phyloP scores from a whole-genome alignment of 2,888 invertebrate genomes.

The Digitonthophagus gazella region DNA sequence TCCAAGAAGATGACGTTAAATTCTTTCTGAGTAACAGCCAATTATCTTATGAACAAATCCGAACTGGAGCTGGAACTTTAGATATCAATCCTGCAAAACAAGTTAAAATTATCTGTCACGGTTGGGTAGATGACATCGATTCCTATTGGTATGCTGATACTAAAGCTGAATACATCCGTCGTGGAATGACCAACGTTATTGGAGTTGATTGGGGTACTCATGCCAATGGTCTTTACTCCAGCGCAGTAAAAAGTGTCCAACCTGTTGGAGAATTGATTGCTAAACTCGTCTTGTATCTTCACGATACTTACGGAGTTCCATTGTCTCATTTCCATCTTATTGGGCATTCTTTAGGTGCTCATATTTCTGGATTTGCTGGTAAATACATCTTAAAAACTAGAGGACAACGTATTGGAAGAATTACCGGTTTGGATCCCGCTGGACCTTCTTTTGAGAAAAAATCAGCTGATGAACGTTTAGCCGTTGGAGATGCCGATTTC shows the following conservation, averaged over 20 bases:
- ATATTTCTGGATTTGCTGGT: slow-evolving; percentile 24
- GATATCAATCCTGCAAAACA: slow-evolving; percentile 14
- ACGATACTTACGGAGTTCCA: slow-evolving; percentile 4
- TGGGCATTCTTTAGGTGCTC: slow-evolving; percentile 26
- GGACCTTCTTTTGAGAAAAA: slow-evolving; percentile 56
- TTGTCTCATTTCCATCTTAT: slow-evolving; percentile 18
- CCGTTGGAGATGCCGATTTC: slow-evolving; percentile 63
- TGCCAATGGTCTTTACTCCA: slow-evolving; percentile 12
- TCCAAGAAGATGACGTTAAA: slow-evolving; percentile 7
- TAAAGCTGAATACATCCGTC: slow-evolving; percentile 17
- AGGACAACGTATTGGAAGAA: slow-evolving; percentile 25
- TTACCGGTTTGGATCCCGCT: slow-evolving; percentile 59
- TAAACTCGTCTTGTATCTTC: slow-evolving; percentile 18
- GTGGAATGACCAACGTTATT: slow-evolving; percentile 20
- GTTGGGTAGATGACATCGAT: slow-evolving; percentile 16
- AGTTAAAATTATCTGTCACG: slow-evolving; percentile 21
- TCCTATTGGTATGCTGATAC: slow-evolving; percentile 16
- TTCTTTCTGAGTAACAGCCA: slow-evolving; percentile 16
- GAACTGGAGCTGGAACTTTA: slow-evolving; percentile 6
- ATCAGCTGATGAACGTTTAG: slow-evolving; percentile 51
- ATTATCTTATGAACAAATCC: slow-evolving; percentile 5
- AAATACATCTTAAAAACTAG: slow-evolving; percentile 15
- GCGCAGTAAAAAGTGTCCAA: slow-evolving; percentile 1
- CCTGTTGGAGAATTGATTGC: slow-evolving; percentile 18
- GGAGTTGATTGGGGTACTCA: slow-evolving; percentile 24